phyloP scores from a whole-genome alignment of 2,113 vertebrate genomes.

The Hydrolagus affinis region DNA sequence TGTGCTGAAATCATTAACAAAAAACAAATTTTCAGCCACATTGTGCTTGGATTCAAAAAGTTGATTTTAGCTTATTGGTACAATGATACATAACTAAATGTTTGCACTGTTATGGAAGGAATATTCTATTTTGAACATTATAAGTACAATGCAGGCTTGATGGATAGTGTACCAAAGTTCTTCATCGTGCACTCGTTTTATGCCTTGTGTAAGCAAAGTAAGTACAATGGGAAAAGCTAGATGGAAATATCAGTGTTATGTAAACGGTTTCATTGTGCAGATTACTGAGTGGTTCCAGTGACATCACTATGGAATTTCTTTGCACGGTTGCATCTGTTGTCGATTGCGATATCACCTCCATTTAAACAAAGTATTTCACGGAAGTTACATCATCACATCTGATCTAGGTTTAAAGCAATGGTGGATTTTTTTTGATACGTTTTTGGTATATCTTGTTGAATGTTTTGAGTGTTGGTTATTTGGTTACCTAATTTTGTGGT shows the following conservation, averaged over 20 bases:
- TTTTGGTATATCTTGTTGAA: not conserved
- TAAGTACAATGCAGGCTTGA: not conserved
- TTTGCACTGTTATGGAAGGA: not conserved
- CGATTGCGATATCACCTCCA: not conserved
- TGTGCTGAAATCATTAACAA: not conserved
- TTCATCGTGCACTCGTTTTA: not conserved
- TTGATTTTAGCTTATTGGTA: not conserved
- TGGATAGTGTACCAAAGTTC: not conserved
- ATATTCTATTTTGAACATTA: not conserved
- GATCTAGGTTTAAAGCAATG: not conserved
- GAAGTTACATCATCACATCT: not conserved
- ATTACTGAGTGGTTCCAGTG: not conserved
- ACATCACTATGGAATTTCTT: not conserved
- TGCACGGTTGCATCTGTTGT: not conserved
- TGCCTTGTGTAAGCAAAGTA: not conserved
- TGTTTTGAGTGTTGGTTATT: not conserved
- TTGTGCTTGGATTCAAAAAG: not conserved
- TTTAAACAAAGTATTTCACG: not conserved
- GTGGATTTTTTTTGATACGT: not conserved
- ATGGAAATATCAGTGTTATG: conserved; percentile 1
- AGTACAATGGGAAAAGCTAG: not conserved
- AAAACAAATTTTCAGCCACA: not conserved
- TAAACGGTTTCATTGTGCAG: not conserved
- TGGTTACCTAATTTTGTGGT: not conserved
- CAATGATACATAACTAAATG: not conserved